Evolutionary conservation across 1,140 invertebrate genomes (phyloP), one percentile per base, ranked within the genome.

Genomic region (Drosophila gunungcola): DNA sequence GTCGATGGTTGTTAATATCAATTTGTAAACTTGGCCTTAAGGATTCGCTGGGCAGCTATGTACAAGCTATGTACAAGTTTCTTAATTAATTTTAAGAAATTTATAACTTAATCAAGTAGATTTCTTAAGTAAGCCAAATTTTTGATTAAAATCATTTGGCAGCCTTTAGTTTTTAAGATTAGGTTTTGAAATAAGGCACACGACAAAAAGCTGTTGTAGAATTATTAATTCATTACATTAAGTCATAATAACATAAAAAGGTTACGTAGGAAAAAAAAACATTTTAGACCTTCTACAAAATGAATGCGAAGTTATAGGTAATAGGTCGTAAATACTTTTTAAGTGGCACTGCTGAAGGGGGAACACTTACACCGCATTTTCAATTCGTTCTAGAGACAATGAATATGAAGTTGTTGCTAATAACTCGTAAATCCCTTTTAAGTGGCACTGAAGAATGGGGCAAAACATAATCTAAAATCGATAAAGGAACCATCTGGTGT

Each of bases 1-100:
- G 64, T 70, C 67, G 51, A 57, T 70, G 67, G 52, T 70, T 70
- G 64, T 70, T 70, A 70, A 70, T 70, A 57, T 56, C 64, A 70
- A 69, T 68, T 68, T 68, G 64, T 68, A 46, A 51, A 51, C 38
- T 42, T 65, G 5, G 38, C 10, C 12, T 21, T 21, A 4, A 12
- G 9, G 27, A 32, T 21, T 21, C 16, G 1, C 16, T 21, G 16
- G 16, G 1, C 10, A 12, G 5, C 43, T 5, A 13, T n/a, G n/a
- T n/a, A n/a, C 4, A 21, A 42, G 25, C 41, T 57, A 36, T 11
- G 3, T 52, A 36, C 21, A 65, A 65, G 46, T 68, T 64, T 64
- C 64, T 51, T 65, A 64, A 64, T 51, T 36, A 29, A 64, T 51
- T 68, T 64, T 43, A 5, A 4, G 25, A 46, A 36, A 27, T 52